Evolutionary conservation across 1,140 invertebrate genomes (phyloP).

Genomic region (Bicyclus anynana): DNA sequence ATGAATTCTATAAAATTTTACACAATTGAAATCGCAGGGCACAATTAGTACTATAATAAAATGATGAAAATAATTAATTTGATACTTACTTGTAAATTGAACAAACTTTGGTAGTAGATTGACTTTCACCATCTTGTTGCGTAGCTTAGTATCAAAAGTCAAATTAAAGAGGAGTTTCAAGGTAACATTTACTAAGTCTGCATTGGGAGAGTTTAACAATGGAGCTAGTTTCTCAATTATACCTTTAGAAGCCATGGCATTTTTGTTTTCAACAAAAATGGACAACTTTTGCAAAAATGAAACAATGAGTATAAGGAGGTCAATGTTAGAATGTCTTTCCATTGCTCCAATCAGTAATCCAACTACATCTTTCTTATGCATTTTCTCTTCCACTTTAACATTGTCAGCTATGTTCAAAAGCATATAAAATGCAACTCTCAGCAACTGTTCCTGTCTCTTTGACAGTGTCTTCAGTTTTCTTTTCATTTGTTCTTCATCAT

Average conservation of each 20-base stretch:
- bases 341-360: conserved; percentile 92
- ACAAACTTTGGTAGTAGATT: conserved; percentile 94
- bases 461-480: conserved; percentile 88
- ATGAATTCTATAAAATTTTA: no score
- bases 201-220: conserved; percentile 83
- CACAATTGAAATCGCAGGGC: no score
- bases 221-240: conserved; percentile 87
- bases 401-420: conserved; percentile 97
- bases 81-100: conserved; percentile 86
- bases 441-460: conserved; percentile 94
- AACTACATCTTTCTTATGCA: conserved; percentile 96
- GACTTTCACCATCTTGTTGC: conserved; percentile 93
- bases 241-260: conserved; percentile 89
- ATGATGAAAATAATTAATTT: neutral
- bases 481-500: conserved; percentile 90
- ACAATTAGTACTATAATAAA: no score
- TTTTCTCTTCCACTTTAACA: conserved; percentile 96
- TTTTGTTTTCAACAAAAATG: conserved; percentile 96
- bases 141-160: conserved; percentile 94
- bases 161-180: conserved; percentile 96
- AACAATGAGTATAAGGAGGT: conserved; percentile 93
- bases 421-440: conserved; percentile 93
- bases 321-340: conserved; percentile 89
- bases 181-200: conserved; percentile 91
- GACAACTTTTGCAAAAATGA: conserved; percentile 97